Base-by-base conservation (phyloP, 2,113 vertebrate genomes). In the Tapirus terrestris region DNA sequence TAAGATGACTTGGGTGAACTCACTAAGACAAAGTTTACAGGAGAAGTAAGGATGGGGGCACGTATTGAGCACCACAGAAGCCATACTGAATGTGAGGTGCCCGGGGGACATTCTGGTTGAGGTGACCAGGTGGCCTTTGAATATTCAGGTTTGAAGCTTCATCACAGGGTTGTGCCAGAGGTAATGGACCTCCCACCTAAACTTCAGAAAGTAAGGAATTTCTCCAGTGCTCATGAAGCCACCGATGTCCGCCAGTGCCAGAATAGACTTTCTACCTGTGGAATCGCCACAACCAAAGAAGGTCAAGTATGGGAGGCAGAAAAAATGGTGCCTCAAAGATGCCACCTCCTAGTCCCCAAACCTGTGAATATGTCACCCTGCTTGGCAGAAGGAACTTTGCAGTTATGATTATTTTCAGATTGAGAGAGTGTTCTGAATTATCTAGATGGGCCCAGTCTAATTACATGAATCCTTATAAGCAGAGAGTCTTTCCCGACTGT, bases 261-360 rank as follows among this genome's bases (percentile, higher is more conserved):
- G 51, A 4, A 51, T 51, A 51, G 51, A 51, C 51, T 51, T 51
- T 51, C 51, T 51, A 11, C 51, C 51, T 51, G 10, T 51, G 51
- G 51, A 53, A 53, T 14, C 0, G 13, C 51, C 6, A 51, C n/a
- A 39, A 33, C 25, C 84, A 33, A 33, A 45, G 58, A 65, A 36
- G 45, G 29, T 51, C 29, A 27, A 39, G 45, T 3, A 6, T 5
- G 17, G 23, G 10, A 70, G 27, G 8, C 7, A 53, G 25, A 60
- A 25, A 1, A 1, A 27, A 1, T 1, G 39, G 20, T 36, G 17
- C 21, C 43, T 72, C 48, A n/a, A 16, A 65, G 82, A 29, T 0
- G 39, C 17, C 13, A 1, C 0, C 4, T 3, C 68, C 51, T 93
- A 11, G 43, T n/a, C 12, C 13, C 39, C 36, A 8, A 76, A n/a